These are phyloP conservation scores for Platycnemis pennipes DNA, from an alignment of 2,888 invertebrate species.

Conservation along the genomic window DNA sequence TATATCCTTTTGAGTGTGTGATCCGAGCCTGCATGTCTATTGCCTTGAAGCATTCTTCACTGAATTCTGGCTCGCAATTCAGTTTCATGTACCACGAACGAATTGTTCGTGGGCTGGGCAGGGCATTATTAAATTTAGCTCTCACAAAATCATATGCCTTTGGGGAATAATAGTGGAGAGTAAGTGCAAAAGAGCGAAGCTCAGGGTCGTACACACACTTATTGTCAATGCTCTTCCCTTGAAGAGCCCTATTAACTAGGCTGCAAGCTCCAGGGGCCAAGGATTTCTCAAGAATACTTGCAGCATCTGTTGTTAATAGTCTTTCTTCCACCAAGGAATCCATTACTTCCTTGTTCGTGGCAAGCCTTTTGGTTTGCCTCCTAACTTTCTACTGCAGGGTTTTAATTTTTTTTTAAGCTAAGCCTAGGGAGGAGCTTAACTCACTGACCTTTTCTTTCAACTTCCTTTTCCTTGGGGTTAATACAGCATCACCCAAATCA, in stretches of 20 bases:
- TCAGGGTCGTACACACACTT: background rate
- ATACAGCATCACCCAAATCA: background rate
- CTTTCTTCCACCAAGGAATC: background rate
- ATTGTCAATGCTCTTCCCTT: background rate
- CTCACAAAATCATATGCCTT: constrained; percentile 20
- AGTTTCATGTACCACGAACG: constrained; percentile 38
- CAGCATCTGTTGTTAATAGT: background rate
- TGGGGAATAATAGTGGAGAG: constrained; percentile 31
- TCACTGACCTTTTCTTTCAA: background rate
- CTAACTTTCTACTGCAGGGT: constrained; percentile 21
- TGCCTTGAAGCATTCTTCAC: background rate
- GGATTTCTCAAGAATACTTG: background rate
- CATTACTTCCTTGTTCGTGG: background rate
- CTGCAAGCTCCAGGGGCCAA: background rate
- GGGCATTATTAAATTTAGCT: background rate
- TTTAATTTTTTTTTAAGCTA: background rate
- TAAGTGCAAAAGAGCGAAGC: background rate
- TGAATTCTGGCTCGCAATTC: background rate
- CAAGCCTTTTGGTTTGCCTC: background rate
- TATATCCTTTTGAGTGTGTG: background rate
- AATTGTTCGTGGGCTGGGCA: background rate
- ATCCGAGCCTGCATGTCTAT: background rate
- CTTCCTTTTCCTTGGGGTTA: background rate
- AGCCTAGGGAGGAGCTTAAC: background rate
- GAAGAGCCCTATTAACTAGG: background rate